A percentile compares a stretch with the other conserved stretches of the same genome.
Evolutionary conservation across 2,888 invertebrate genomes (phyloP).

Genomic region (Escarpia spicata): DNA sequence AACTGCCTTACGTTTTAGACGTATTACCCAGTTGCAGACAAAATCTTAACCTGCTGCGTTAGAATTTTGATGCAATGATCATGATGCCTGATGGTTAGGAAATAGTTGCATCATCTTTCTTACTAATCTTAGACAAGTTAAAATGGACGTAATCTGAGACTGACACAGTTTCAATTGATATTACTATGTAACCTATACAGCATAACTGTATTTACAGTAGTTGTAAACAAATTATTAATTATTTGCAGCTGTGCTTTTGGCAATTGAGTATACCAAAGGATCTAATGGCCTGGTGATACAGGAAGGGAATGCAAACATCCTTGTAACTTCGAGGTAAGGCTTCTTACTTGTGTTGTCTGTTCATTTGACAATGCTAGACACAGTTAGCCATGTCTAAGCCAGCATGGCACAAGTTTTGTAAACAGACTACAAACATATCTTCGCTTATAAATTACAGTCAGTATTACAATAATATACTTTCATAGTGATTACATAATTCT

Average conservation of each 20-base stretch:
- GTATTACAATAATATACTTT: too few species aligned
- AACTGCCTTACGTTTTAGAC: background rate
- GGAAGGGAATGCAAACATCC: slow-evolving; percentile 46
- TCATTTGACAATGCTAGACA: background rate
- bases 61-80: too few species aligned
- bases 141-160: too few species aligned
- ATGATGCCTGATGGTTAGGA: too few species aligned
- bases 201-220: too few species aligned
- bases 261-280: slow-evolving; percentile 48
- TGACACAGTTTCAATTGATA: too few species aligned
- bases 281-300: slow-evolving; percentile 43
- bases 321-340: slow-evolving; percentile 47
- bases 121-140: too few species aligned
- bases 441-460: background rate
- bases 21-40: too few species aligned
- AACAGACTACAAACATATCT: background rate
- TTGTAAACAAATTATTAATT: background rate
- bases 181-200: too few species aligned
- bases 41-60: too few species aligned
- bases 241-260: slow-evolving; percentile 51
- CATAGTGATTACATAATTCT: too few species aligned
- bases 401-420: background rate
- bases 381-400: background rate
- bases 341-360: slow-evolving; percentile 29
- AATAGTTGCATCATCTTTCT: too few species aligned